Evolutionary conservation across 2,797 vertebrate genomes (phyloP).

Genomic region (Pempheris klunzingeri): DNA sequence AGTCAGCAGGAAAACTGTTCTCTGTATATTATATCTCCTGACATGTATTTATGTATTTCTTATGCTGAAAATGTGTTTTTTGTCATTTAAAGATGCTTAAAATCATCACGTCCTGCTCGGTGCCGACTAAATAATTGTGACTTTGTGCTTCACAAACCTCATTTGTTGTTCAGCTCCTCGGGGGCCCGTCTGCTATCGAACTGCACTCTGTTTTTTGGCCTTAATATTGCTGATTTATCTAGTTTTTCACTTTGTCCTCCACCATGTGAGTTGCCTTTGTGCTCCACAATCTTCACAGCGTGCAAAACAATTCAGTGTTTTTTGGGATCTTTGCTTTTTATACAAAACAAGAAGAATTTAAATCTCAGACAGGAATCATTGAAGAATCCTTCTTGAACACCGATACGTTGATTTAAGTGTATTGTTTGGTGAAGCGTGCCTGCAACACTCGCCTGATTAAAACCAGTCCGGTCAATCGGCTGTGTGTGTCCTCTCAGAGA

Average conservation of each 20-base stretch:
- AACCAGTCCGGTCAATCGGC: neutral
- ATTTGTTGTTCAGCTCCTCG: neutral
- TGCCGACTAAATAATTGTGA: neutral
- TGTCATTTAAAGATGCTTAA: neutral
- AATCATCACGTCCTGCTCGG: neutral
- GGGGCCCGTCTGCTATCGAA: neutral
- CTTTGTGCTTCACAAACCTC: neutral
- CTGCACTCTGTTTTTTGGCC: slow-evolving; percentile 4
- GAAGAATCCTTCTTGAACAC: neutral
- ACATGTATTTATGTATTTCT: neutral
- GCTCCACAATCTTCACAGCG: neutral
- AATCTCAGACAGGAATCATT: neutral
- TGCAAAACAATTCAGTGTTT: neutral
- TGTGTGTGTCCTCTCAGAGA: neutral
- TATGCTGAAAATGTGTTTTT: neutral
- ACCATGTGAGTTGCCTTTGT: neutral
- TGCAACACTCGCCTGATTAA: neutral
- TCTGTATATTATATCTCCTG: neutral
- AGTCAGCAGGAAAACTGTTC: neutral
- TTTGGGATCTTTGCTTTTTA: neutral
- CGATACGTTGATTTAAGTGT: neutral
- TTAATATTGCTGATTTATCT: neutral
- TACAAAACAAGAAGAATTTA: neutral
- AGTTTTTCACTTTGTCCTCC: neutral
- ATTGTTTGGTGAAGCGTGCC: neutral